Evolutionary conservation across 2,113 vertebrate species (phyloP).

Genomic region (Phasianus colchicus): DNA sequence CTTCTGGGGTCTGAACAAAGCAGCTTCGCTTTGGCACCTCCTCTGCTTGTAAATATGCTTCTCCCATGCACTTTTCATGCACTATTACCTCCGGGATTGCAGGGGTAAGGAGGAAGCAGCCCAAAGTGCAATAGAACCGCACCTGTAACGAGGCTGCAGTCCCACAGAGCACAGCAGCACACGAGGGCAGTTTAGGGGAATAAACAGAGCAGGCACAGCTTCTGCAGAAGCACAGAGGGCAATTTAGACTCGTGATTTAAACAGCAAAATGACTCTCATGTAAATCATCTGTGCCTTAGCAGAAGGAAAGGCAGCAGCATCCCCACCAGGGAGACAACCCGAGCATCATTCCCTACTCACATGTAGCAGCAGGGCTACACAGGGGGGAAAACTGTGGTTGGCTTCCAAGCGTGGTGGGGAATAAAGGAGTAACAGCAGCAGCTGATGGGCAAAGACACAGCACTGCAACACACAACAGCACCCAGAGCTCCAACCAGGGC

Average conservation of each 20-base stretch:
- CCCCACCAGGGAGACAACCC: background rate
- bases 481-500: background rate
- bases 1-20: background rate
- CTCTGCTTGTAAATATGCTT: background rate
- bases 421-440: background rate
- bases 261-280: rapidly evolving
- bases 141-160: background rate
- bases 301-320: background rate
- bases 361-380: rapidly evolving
- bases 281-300: rapidly evolving
- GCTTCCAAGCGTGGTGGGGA: background rate
- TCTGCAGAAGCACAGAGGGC: rapidly evolving
- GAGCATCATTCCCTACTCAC: background rate
- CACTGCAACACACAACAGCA: background rate
- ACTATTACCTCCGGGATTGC: background rate
- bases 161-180: background rate
- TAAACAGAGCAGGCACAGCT: rapidly evolving
- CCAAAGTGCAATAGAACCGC: background rate
- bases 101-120: background rate
- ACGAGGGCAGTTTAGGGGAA: background rate
- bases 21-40: background rate
- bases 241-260: background rate
- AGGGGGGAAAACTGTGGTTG: background rate
- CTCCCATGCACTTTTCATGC: rapidly evolving
- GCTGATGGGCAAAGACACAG: background rate